These are phyloP conservation scores for Euclidia mi DNA, from an alignment of 2,888 invertebrate genomes.

Conservation along the genomic window DNA sequence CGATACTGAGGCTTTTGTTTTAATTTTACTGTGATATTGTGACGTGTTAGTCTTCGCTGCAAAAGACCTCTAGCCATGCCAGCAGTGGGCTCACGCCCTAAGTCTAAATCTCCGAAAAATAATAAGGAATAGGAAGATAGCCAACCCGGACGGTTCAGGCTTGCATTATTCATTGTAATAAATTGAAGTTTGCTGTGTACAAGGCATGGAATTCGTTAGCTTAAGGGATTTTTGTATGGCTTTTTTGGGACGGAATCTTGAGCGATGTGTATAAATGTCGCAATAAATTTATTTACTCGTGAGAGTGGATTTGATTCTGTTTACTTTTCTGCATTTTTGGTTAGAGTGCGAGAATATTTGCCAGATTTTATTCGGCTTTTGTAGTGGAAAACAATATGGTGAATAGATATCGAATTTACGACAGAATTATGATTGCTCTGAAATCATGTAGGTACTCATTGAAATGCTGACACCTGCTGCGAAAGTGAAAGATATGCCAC, in stretches of 20 bases:
- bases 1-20: too few species aligned
- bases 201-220: constrained; percentile 42
- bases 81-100: too few species aligned
- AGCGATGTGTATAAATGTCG: constrained; percentile 26
- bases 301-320: constrained; percentile 9
- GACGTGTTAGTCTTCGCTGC: too few species aligned
- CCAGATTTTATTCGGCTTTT: too few species aligned
- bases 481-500: too few species aligned
- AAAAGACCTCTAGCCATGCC: too few species aligned
- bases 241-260: constrained; percentile 28
- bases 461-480: too few species aligned
- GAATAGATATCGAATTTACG: too few species aligned
- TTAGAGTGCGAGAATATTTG: neutral
- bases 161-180: constrained; percentile 78
- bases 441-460: too few species aligned
- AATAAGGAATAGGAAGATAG: constrained; percentile 46
- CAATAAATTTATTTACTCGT: constrained; percentile 28
- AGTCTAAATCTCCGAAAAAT: constrained; percentile 57
- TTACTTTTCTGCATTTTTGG: neutral
- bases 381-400: too few species aligned
- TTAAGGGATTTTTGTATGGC: constrained; percentile 41
- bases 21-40: too few species aligned
- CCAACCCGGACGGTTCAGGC: constrained; percentile 39
- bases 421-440: too few species aligned
- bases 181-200: constrained; percentile 65